Evolutionary conservation across 1,140 invertebrate genomes (phyloP), one percentile per base, ranked within the genome.

Genomic region (Euwallacea similis): DNA sequence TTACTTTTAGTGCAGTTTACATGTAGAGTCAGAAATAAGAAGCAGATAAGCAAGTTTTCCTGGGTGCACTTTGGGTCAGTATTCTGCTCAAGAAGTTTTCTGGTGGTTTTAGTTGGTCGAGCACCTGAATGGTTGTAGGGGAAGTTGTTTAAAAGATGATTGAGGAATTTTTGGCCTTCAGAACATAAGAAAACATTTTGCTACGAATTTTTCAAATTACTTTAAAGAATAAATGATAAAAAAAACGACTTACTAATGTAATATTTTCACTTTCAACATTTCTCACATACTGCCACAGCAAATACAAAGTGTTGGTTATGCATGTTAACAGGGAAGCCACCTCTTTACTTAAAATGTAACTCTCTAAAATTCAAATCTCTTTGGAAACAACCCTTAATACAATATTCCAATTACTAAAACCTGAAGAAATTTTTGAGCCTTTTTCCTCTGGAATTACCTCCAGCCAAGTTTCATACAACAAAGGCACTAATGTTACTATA

Each of bases 381-480:
- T 50, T n/a, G 10, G 13, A 15, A 42, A 43, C 21, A n/a, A 15
- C 9, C 0, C n/a, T 44, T 53, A 13, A 59, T 44, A 33, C 4
- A 33, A 33, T 33, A 33, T 33, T 33, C 21, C 21, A 60, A 42
- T 53, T 47, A 16, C 47, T 33, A 13, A 50, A 50, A 59, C 43
- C 71, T 63, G 71, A 56, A 16, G 42, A 11, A 11, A 44, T 41
- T 13, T 66, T 64, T 69, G 11, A 16, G 13, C 16, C 53, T 68
- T 74, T 70, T 55, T 76, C 71, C 63, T 76, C 75, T 0, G 89
- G 86, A 21, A 85, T 81, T 15, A 89, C 87, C 84, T 92, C 91
- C 16, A 90, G 74, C 91, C 90, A 92, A 65, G 86, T 89, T 77
- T 91, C 90, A 79, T 88, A 87, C 21, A 92, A 84, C 13, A 92